phyloP scores from a whole-genome alignment of 2,888 invertebrate genomes.

The Nipponacmea schrenckii region DNA sequence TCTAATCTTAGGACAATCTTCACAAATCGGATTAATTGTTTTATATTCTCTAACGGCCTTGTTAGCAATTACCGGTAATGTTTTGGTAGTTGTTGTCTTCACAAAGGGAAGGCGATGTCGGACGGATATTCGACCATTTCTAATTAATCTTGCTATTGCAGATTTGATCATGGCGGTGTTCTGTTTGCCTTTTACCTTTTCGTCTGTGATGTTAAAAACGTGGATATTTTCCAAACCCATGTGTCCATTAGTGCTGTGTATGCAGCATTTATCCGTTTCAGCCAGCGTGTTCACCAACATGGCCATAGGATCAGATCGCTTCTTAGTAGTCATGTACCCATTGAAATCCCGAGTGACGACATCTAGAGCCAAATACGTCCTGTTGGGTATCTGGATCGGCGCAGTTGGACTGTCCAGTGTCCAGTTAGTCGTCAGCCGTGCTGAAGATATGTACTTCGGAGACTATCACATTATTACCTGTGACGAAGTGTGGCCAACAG shows the following conservation, averaged over 20 bases:
- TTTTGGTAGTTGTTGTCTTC: conserved; percentile 70
- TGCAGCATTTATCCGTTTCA: conserved; percentile 69
- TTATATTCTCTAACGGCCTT: conserved; percentile 69
- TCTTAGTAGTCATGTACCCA: conserved; percentile 61
- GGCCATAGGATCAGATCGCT: conserved; percentile 70
- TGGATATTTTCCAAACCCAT: conserved; percentile 71
- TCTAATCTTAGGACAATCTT: conserved; percentile 31
- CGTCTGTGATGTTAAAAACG: conserved; percentile 66
- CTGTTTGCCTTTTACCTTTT: conserved; percentile 88
- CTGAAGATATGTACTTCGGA: conserved; percentile 25
- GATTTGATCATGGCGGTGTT: conserved; percentile 90
- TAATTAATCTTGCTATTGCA: conserved; percentile 85
- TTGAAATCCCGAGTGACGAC: conserved; percentile 67
- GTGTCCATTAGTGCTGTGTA: conserved; percentile 70
- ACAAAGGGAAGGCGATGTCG: conserved; percentile 63
- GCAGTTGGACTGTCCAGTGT: conserved; percentile 66
- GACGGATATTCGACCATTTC: conserved; percentile 73
- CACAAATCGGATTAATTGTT: conserved; percentile 53
- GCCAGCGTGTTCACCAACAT: conserved; percentile 69
- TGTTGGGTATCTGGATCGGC: conserved; percentile 68
- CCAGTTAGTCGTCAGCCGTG: conserved; percentile 63
- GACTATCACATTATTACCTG: conserved; percentile 38
- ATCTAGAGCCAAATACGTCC: conserved; percentile 64
- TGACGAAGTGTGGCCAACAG: conserved; percentile 48
- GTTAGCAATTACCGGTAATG: conserved; percentile 69